phyloP scores from a whole-genome alignment of 2,888 invertebrate species.

The Muscina levida region DNA sequence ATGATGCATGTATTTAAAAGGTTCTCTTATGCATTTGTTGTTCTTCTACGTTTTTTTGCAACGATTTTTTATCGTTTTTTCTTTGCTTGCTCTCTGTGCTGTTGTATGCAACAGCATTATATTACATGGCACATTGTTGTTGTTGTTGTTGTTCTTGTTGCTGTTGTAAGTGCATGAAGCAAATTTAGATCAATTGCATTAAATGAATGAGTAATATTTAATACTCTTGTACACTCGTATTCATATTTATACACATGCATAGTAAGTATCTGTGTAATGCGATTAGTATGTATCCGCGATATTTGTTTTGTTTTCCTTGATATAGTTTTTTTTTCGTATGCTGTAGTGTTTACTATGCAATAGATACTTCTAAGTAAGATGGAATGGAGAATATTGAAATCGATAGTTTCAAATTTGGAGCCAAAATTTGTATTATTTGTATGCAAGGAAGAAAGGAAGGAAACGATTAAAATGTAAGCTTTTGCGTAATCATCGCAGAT shows the following conservation, averaged over 20 bases:
- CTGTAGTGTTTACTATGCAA: too few relatives aligned
- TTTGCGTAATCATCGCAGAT: too few relatives aligned
- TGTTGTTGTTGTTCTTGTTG: slow-evolving; percentile 18
- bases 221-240: not conserved
- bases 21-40: slow-evolving; percentile 13
- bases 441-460: too few relatives aligned
- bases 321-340: too few relatives aligned
- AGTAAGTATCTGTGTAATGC: too few relatives aligned
- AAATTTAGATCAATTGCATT: slow-evolving; percentile 62
- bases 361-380: too few relatives aligned
- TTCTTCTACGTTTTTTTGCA: not conserved
- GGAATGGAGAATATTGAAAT: too few relatives aligned
- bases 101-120: slow-evolving; percentile 37
- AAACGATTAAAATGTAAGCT: too few relatives aligned
- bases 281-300: too few relatives aligned
- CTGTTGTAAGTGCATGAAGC: slow-evolving; percentile 32
- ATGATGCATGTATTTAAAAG: not conserved
- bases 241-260: slow-evolving; percentile 1
- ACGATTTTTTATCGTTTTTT: not conserved
- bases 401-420: too few relatives aligned
- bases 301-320: too few relatives aligned
- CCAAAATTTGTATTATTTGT: too few relatives aligned
- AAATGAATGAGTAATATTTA: slow-evolving; percentile 51
- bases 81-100: slow-evolving; percentile 20
- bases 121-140: slow-evolving; percentile 42